These are phyloP conservation scores for Myripristis jacobus DNA, from an alignment of 2,797 vertebrate genomes.

Conservation along the genomic window DNA sequence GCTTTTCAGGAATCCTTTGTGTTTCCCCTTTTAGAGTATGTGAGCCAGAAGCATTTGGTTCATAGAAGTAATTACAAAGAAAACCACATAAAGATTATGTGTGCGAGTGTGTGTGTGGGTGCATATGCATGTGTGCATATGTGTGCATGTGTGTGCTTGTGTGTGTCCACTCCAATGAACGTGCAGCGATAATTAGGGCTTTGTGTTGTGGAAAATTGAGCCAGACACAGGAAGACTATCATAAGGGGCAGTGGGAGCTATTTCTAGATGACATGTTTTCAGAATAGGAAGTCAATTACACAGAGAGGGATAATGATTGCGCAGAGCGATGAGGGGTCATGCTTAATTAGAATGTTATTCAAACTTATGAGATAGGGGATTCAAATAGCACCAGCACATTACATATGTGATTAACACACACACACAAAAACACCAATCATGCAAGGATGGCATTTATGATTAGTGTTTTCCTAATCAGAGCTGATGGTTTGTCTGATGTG, in stretches of 20 bases:
- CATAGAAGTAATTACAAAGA: conserved; percentile 8
- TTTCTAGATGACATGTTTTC: conserved; percentile 21
- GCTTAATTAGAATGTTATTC: conserved; percentile 23
- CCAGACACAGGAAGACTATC: conserved; percentile 28
- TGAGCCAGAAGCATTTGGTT: background rate
- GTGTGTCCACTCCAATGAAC: conserved; percentile 5
- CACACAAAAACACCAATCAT: background rate
- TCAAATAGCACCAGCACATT: background rate
- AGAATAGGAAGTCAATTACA: conserved; percentile 5
- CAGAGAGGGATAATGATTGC: conserved; percentile 19
- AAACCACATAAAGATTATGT: background rate
- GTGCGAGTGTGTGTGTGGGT: conserved; percentile 1
- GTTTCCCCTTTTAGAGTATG: background rate
- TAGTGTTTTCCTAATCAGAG: background rate
- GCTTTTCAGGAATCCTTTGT: background rate
- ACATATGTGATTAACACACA: background rate
- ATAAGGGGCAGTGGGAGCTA: conserved; percentile 16
- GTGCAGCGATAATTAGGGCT: background rate
- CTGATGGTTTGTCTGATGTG: background rate
- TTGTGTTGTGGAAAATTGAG: background rate
- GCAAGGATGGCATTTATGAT: background rate
- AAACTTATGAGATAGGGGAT: conserved; percentile 16
- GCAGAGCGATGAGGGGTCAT: background rate
- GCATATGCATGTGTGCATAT: background rate
- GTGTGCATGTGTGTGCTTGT: background rate